A percentile compares a stretch with the other conserved stretches of the same genome.
Conservation (phyloP, 2,797 vertebrate genomes). For the Spea hammondii region DNA sequence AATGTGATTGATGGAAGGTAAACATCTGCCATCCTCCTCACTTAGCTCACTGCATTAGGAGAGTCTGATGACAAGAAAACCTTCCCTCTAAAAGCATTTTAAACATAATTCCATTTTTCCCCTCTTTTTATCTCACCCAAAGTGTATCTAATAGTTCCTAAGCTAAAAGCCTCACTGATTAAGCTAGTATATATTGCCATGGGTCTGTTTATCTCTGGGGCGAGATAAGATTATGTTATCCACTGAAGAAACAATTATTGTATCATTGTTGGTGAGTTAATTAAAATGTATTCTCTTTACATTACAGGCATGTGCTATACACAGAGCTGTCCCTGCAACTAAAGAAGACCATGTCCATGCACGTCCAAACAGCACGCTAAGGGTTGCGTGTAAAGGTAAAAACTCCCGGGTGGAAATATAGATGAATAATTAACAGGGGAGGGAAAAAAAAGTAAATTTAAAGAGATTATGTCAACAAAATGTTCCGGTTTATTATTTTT, state of each 20-base stretch:
- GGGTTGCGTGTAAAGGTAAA: no score
- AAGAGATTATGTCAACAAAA: no score
- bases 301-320: background rate
- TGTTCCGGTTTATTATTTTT: no score
- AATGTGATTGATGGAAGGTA: slow-evolving; percentile 40
- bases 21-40: slow-evolving; percentile 25
- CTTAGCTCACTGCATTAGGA: slow-evolving; percentile 41
- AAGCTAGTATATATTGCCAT: background rate
- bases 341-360: no score
- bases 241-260: background rate
- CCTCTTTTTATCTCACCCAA: slow-evolving; percentile 34
- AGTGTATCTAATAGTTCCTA: slow-evolving; percentile 20
- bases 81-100: slow-evolving; percentile 38
- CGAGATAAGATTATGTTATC: background rate
- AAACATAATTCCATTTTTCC: slow-evolving; percentile 46
- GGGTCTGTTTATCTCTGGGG: slow-evolving; percentile 14
- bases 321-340: background rate
- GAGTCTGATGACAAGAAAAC: slow-evolving; percentile 26
- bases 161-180: slow-evolving; percentile 1
- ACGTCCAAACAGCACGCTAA: no score
- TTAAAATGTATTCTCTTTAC: background rate
- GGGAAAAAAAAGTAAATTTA: no score
- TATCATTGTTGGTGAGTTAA: background rate
- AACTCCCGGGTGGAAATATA: no score
- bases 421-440: no score